Evolutionary conservation across 2,113 vertebrate genomes (phyloP), one percentile per base, ranked within the genome.

Genomic region (Lepisosteus oculatus): DNA sequence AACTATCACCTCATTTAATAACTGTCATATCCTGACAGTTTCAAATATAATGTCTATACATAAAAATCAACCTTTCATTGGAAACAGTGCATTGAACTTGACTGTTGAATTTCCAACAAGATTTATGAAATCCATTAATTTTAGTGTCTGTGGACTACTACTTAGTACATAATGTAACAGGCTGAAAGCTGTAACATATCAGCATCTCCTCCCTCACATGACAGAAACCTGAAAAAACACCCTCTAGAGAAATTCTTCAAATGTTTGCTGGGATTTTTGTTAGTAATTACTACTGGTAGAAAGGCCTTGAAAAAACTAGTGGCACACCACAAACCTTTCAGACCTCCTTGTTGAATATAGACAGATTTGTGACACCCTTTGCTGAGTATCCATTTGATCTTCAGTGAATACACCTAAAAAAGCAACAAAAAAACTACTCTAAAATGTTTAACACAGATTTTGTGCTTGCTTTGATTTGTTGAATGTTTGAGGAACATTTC

Each of bases 201-300:
- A 3, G 2, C 69, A 61, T 15, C 3, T 47, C 72, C 65, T 41
- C 68, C 43, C 61, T 51, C 56, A 76, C 42, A 61, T 15, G 42
- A 57, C 65, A 63, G 79, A 41, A 54, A 42, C 74, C 67, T 73
- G 51, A 72, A 29, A 70, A 67, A 76, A 70, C 8, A 78, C 77
- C 79, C 83, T 75, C 81, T 77, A 75, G 80, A 87, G 74, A 85
- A 88, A 90, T 90, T 85, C 84, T 77, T 82, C 75, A 73, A 65
- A 89, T 86, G 80, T 83, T 85, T 85, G 71, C 66, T 75, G 65
- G 79, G 81, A 83, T 80, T 77, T 85, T 62, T 84, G 54, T 62
- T 73, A 78, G 69, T 73, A 79, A 85, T 82, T 76, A 81, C 80
- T 79, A 72, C 71, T 67, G 67, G 66, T 70, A 54, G 55, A 71